Evolutionary conservation across 92 coral and sea anemone species (phyloP).

Genomic region (Zoanthus sansibaricus): DNA sequence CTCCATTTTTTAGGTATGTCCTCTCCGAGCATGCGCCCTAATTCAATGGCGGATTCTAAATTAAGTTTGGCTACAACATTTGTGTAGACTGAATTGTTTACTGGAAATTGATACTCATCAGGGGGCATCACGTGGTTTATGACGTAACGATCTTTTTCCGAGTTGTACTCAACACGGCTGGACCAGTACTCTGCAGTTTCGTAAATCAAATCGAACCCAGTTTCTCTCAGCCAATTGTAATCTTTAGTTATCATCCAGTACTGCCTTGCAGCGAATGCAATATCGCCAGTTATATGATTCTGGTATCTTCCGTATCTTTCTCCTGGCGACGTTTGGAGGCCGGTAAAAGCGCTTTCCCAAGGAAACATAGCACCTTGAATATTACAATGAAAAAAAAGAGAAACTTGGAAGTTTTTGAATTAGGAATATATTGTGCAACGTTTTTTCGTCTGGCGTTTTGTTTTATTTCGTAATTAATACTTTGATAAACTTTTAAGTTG

Average conservation of each 20-base stretch:
- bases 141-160: constrained; percentile 64
- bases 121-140: constrained; percentile 94
- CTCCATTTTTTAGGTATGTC: constrained; percentile 69
- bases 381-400: background rate
- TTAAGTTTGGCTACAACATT: constrained; percentile 88
- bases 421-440: background rate
- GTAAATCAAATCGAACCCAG: constrained; percentile 80
- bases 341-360: constrained; percentile 89
- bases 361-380: constrained; percentile 91
- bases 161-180: constrained; percentile 77
- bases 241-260: constrained; percentile 86
- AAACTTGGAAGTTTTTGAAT: background rate
- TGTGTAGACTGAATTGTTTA: constrained; percentile 84
- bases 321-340: constrained; percentile 90
- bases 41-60: constrained; percentile 80
- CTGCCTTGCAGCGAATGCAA: constrained; percentile 82
- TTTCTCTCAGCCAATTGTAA: constrained; percentile 66
- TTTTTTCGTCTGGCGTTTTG: too few relatives aligned
- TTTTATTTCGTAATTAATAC: too few relatives aligned
- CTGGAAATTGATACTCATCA: constrained; percentile 92
- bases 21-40: constrained; percentile 67
- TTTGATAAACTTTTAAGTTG: too few relatives aligned
- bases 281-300: constrained; percentile 87
- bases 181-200: constrained; percentile 94
- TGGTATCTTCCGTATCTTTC: constrained; percentile 81